A percentile compares a stretch with the other conserved stretches of the same genome.
Conservation (phyloP, 2,797 vertebrate genomes). For the Karalla daura region DNA sequence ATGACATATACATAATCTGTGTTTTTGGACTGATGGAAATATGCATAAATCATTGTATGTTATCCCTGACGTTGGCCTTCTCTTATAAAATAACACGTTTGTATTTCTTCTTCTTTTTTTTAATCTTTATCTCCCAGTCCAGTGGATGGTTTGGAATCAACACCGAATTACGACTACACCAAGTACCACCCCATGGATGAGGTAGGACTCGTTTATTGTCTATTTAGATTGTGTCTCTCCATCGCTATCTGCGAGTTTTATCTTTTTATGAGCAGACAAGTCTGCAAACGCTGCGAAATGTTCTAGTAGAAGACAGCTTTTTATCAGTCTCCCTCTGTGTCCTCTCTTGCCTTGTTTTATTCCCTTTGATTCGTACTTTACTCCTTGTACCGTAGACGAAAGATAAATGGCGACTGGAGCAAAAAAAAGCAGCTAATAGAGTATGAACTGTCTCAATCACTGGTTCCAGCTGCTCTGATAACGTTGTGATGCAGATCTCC, state of each 20-base stretch:
- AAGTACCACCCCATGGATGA: constrained; percentile 70
- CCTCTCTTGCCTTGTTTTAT: neutral
- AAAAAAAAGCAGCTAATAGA: neutral
- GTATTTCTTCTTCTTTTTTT: neutral
- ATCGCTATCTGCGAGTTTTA: neutral
- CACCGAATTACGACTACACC: constrained; percentile 65
- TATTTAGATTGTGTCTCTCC: neutral
- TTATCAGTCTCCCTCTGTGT: neutral
- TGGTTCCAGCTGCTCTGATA: no score
- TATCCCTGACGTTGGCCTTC: no score
- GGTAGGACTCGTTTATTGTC: constrained; percentile 31
- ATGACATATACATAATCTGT: no score
- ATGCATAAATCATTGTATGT: no score
- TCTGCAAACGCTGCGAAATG: neutral
- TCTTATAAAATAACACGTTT: neutral
- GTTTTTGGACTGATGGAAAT: neutral
- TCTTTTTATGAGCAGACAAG: neutral
- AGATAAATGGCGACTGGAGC: neutral
- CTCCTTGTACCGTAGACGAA: neutral
- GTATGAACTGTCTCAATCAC: fast-evolving
- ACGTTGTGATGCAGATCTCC: constrained; percentile 58
- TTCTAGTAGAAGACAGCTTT: neutral
- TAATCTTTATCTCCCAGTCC: constrained; percentile 25
- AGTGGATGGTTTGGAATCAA: constrained; percentile 4
- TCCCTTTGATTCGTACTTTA: neutral